These are phyloP conservation scores for Pristionchus exspectatus DNA, from an alignment of 2,888 invertebrate genomes.

Conservation along the genomic window DNA sequence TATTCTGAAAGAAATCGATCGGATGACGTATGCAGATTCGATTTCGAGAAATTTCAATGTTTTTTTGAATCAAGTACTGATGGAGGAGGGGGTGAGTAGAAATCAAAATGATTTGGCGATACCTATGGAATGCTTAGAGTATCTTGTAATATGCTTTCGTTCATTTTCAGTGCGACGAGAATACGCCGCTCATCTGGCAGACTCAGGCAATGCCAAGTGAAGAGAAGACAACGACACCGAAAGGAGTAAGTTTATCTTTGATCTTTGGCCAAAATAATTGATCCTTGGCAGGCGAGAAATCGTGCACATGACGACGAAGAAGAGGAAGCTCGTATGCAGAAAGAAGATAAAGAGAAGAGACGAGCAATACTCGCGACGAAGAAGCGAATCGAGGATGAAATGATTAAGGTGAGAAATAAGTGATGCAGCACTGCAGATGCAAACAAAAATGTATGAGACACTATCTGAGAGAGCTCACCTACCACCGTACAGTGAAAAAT, in stretches of 20 bases:
- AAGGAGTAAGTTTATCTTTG: constrained; percentile 29
- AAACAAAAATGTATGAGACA: too few relatives aligned
- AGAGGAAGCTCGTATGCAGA: background rate
- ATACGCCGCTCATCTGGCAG: background rate
- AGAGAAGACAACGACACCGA: background rate
- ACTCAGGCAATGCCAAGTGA: background rate
- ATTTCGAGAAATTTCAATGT: background rate
- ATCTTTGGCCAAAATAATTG: background rate
- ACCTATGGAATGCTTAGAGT: too few relatives aligned
- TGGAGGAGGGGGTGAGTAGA: background rate
- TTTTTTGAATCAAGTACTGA: background rate
- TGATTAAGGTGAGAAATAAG: background rate
- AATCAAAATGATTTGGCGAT: background rate
- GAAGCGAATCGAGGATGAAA: background rate
- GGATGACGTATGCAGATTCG: background rate
- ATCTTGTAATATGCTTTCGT: background rate
- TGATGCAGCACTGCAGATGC: too few relatives aligned
- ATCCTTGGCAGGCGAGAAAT: background rate
- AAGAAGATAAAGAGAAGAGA: background rate
- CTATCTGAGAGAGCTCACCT: too few relatives aligned
- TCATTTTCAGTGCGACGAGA: background rate
- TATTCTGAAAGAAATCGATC: background rate
- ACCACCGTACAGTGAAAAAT: too few relatives aligned
- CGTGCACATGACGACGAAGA: background rate
- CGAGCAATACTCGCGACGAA: background rate